phyloP scores from a whole-genome alignment of 92 coral and sea anemone genomes.

The Palythoa heliodiscus region DNA sequence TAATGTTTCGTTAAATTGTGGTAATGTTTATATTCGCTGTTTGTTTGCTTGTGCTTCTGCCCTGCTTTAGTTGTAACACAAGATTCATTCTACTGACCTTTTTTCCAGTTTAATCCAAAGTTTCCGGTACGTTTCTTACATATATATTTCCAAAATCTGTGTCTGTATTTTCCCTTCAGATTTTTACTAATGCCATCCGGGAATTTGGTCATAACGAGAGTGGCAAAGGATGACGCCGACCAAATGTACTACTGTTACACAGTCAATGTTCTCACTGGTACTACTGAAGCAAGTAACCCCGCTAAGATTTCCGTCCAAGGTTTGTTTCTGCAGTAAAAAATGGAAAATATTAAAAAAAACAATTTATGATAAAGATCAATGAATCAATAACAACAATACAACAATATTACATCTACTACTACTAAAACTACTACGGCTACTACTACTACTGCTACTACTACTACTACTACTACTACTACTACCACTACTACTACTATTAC shows the following conservation, averaged over 20 bases:
- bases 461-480: too few relatives aligned
- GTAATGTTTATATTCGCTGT: too few relatives aligned
- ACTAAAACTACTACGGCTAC: too few relatives aligned
- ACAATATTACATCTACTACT: too few relatives aligned
- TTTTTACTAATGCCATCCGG: conserved; percentile 86
- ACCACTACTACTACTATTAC: too few relatives aligned
- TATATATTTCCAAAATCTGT: neutral
- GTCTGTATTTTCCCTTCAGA: neutral
- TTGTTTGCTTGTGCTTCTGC: too few relatives aligned
- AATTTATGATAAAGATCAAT: neutral
- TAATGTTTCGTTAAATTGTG: too few relatives aligned
- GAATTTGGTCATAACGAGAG: conserved; percentile 84
- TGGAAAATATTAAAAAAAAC: neutral
- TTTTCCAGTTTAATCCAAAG: neutral
- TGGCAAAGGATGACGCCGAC: conserved; percentile 46
- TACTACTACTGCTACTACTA: too few relatives aligned
- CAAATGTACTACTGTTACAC: conserved; percentile 76
- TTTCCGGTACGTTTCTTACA: neutral
- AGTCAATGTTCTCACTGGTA: conserved; percentile 78
- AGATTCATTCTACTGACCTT: neutral
- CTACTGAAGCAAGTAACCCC: conserved; percentile 81
- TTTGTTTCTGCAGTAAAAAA: neutral
- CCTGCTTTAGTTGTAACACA: too few relatives aligned
- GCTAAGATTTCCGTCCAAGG: conserved; percentile 70
- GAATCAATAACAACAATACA: too few relatives aligned